Conservation (phyloP, 1,140 invertebrate species). For the Phocides pigmalion region DNA sequence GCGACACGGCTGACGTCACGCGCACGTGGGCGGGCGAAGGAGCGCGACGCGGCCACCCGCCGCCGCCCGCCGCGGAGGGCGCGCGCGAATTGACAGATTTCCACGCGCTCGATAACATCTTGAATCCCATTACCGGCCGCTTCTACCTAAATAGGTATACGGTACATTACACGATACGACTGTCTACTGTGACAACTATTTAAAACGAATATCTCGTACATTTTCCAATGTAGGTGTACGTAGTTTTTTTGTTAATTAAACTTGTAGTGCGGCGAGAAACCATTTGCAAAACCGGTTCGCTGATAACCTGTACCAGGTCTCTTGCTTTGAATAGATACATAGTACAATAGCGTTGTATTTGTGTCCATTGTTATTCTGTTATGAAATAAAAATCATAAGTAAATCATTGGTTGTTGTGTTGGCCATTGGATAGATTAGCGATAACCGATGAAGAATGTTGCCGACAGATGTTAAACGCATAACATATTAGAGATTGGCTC, state of each 20-base stretch:
- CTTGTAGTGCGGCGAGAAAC: slow-evolving; percentile 5
- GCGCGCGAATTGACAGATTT: slow-evolving; percentile 72
- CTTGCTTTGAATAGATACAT: slow-evolving; percentile 1
- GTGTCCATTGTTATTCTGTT: neutral
- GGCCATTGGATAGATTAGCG: too few species aligned
- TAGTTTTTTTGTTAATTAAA: neutral
- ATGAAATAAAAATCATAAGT: neutral
- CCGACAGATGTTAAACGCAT: neutral
- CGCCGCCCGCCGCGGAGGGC: slow-evolving; percentile 50
- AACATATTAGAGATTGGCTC: neutral
- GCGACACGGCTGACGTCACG: slow-evolving; percentile 69
- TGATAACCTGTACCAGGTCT: slow-evolving; percentile 7
- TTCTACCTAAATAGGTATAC: slow-evolving; percentile 25
- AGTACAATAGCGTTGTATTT: neutral
- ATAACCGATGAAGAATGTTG: too few species aligned
- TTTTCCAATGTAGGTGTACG: neutral
- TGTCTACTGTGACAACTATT: neutral
- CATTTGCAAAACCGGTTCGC: slow-evolving; percentile 15
- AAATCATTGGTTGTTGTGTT: too few species aligned
- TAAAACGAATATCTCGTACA: neutral
- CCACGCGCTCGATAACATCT: slow-evolving; percentile 76
- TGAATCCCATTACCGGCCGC: slow-evolving; percentile 63
- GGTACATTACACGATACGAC: neutral
- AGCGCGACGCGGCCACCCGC: slow-evolving; percentile 52
- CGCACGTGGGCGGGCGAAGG: slow-evolving; percentile 71